Evolutionary conservation across 2,797 vertebrate species (phyloP), one percentile per base, ranked within the genome.

Genomic region (Parauchenoglanis ngamensis): DNA sequence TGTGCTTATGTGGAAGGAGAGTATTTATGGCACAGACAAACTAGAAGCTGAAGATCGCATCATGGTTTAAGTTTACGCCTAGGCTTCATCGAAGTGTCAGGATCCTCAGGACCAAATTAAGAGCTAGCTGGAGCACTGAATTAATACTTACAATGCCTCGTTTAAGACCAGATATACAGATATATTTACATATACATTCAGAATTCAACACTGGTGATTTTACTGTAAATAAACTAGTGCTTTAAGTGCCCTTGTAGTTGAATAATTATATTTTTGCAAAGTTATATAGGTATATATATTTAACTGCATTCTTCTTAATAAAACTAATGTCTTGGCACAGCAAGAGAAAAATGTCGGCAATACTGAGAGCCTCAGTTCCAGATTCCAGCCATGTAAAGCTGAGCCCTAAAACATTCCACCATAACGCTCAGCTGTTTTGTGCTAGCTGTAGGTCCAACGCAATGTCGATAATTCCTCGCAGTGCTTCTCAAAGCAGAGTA

Each of bases 1-100:
- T 44, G 35, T 17, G 12, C 75, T 44, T 70, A 73, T 70, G 65
- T 19, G 10, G 67, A 65, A 56, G 49, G 21, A 44, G 35, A 17
- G n/a, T 63, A 85, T 85, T 80, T 85, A 54, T 44, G 56, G n/a
- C 83, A 73, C 54, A 72, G 54, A 85, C 44, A 25, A 82, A 76
- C 67, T 65, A 75, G 25, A 61, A 17, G n/a, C 61, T 77, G 46
- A 15, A 61, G 63, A 61, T 85, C 87, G 82, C 49, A 67, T 75
- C 35, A 49, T 52, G 87, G 78, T 85, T 81, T 81, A 52, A 23
- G 54, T 77, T 84, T 70, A 84, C n/a, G 2, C 72, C 28, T 10
- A 70, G 70, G 83, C 65, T 59, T 83, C 7, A 23, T 61, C 67
- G 78, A n/a, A 52, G 56, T 44, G 28, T 78, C 52, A 57, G 63